Conservation (phyloP, 2,888 invertebrate genomes). For the Andrena bicolor region DNA sequence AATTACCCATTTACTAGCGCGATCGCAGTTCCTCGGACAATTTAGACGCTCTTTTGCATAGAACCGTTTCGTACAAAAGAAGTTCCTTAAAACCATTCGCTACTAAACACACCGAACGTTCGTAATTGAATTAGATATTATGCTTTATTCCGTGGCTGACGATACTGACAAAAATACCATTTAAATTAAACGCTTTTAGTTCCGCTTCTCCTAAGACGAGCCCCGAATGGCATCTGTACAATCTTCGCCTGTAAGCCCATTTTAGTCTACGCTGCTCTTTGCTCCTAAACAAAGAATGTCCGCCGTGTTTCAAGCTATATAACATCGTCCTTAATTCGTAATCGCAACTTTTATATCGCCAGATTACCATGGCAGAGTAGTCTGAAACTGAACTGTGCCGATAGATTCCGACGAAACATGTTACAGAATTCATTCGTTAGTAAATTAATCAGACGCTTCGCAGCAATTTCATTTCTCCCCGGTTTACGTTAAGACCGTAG, state of each 20-base stretch:
- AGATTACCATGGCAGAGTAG: slow-evolving; percentile 4
- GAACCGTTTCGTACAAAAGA: slow-evolving; percentile 56
- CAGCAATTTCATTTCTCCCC: slow-evolving; percentile 32
- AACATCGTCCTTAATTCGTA: neutral
- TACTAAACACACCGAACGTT: slow-evolving; percentile 8
- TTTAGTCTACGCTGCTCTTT: slow-evolving; percentile 16
- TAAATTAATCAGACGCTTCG: slow-evolving; percentile 38
- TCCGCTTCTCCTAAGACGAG: slow-evolving; percentile 27
- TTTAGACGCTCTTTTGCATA: slow-evolving; percentile 36
- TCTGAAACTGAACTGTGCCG: neutral
- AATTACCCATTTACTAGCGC: slow-evolving; percentile 40
- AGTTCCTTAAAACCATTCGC: slow-evolving; percentile 7
- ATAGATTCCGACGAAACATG: slow-evolving; percentile 27
- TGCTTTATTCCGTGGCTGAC: slow-evolving; percentile 43
- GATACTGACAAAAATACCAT: slow-evolving; percentile 41
- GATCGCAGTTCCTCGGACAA: slow-evolving; percentile 47
- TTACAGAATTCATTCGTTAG: slow-evolving; percentile 45
- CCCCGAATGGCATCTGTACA: slow-evolving; percentile 33
- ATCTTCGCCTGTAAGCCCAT: slow-evolving; percentile 26
- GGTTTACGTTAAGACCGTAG: slow-evolving; percentile 37
- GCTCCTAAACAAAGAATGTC: slow-evolving; percentile 31
- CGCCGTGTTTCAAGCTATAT: neutral
- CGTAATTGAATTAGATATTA: slow-evolving; percentile 34
- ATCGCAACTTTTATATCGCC: neutral
- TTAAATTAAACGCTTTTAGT: slow-evolving; percentile 37